phyloP scores from a whole-genome alignment of 2,113 vertebrate genomes.

The Dicentrarchus labrax region DNA sequence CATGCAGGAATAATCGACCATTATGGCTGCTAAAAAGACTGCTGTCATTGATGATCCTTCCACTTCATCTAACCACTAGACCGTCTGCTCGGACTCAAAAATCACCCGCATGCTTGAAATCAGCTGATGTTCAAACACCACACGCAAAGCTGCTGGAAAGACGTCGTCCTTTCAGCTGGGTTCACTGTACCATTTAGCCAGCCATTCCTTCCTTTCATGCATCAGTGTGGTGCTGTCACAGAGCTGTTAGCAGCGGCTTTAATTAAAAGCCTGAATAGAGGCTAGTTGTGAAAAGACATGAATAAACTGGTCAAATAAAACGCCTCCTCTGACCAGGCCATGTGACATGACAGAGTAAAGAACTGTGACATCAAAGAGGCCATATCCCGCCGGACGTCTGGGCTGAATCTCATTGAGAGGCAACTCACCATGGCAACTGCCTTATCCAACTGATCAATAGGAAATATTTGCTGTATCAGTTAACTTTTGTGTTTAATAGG shows the following conservation, averaged over 20 bases:
- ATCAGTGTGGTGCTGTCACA: neutral
- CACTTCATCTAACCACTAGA: neutral
- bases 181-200: slow-evolving; percentile 1
- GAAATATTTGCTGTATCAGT: neutral
- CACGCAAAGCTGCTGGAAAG: slow-evolving; percentile 14
- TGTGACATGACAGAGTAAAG: neutral
- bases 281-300: slow-evolving; percentile 37
- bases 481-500: neutral
- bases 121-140: slow-evolving; percentile 23
- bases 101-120: neutral
- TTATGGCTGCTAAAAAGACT: neutral
- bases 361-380: slow-evolving; percentile 2
- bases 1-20: neutral
- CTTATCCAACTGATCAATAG: neutral
- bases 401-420: neutral
- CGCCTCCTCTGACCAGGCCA: neutral
- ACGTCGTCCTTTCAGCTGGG: neutral
- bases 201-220: slow-evolving; percentile 20
- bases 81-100: neutral
- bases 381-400: neutral
- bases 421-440: neutral
- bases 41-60: neutral
- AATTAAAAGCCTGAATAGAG: slow-evolving; percentile 55
- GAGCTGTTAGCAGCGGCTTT: slow-evolving; percentile 31
- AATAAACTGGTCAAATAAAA: slow-evolving; percentile 27